phyloP scores from a whole-genome alignment of 2,113 vertebrate species.

The Myocastor coypus region DNA sequence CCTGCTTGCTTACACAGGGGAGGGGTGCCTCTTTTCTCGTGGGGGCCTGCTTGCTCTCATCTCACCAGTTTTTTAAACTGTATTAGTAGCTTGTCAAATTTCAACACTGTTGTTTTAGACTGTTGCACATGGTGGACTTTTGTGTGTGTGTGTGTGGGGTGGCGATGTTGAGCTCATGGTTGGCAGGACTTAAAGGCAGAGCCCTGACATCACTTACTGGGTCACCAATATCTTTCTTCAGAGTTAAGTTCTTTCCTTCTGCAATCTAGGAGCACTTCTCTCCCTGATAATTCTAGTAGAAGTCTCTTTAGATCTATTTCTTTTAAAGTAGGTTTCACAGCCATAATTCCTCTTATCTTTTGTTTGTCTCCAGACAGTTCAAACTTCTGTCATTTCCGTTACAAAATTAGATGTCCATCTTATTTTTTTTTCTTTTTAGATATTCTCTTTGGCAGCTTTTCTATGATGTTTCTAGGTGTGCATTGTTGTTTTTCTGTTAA shows the following conservation, averaged over 20 bases:
- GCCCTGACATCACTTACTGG: neutral
- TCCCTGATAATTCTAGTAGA: neutral
- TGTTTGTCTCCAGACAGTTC: neutral
- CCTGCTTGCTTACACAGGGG: neutral
- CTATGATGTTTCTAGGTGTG: neutral
- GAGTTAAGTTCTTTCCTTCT: slow-evolving; percentile 4
- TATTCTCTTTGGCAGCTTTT: neutral
- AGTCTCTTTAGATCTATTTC: neutral
- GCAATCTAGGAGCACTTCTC: neutral
- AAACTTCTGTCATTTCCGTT: neutral
- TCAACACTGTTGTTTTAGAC: neutral
- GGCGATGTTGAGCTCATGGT: neutral
- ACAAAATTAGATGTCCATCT: slow-evolving; percentile 19
- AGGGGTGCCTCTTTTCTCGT: neutral
- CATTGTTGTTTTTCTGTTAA: neutral
- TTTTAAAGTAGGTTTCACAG: neutral
- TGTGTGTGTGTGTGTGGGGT: too few species aligned
- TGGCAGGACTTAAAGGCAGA: neutral
- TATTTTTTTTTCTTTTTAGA: neutral
- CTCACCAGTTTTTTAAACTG: neutral
- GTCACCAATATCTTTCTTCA: neutral
- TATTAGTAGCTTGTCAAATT: neutral
- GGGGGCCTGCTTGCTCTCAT: neutral
- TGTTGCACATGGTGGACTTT: neutral
- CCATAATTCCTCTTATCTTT: neutral